phyloP scores from a whole-genome alignment of 2,888 invertebrate genomes.

The Ferrisia virgata region DNA sequence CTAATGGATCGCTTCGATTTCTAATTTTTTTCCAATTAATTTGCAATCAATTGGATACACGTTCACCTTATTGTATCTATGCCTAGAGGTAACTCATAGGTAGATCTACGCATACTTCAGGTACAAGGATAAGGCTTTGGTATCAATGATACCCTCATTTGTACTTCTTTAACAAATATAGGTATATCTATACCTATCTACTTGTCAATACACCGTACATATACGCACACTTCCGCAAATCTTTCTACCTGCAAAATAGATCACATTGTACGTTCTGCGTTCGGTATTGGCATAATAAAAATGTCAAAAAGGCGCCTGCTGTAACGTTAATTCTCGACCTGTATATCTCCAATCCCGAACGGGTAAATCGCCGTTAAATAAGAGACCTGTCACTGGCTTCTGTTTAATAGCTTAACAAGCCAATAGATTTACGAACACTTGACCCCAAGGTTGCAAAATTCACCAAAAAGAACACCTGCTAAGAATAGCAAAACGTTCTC shows the following conservation, averaged over 20 bases:
- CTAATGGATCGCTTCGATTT: too few species aligned
- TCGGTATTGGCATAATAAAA: neutral
- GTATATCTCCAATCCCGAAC: too few species aligned
- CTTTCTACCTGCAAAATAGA: neutral
- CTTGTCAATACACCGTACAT: neutral
- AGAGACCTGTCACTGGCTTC: neutral
- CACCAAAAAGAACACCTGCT: slow-evolving; percentile 24
- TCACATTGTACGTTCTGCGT: neutral
- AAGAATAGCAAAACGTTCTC: neutral
- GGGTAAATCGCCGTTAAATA: neutral
- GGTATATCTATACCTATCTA: neutral
- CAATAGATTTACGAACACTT: neutral
- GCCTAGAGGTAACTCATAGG: too few species aligned
- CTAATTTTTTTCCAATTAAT: too few species aligned
- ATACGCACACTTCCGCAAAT: neutral
- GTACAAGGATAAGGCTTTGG: too few species aligned
- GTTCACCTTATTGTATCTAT: too few species aligned
- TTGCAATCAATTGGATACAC: too few species aligned
- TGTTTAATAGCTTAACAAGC: neutral
- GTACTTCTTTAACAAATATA: too few species aligned
- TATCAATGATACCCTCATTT: too few species aligned
- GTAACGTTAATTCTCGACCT: neutral
- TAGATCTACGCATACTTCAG: too few species aligned
- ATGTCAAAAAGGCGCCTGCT: neutral
- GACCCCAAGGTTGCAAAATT: neutral